Evolutionary conservation across 2,113 vertebrate species (phyloP), one percentile per base, ranked within the genome.

Genomic region (Perccottus glenii): DNA sequence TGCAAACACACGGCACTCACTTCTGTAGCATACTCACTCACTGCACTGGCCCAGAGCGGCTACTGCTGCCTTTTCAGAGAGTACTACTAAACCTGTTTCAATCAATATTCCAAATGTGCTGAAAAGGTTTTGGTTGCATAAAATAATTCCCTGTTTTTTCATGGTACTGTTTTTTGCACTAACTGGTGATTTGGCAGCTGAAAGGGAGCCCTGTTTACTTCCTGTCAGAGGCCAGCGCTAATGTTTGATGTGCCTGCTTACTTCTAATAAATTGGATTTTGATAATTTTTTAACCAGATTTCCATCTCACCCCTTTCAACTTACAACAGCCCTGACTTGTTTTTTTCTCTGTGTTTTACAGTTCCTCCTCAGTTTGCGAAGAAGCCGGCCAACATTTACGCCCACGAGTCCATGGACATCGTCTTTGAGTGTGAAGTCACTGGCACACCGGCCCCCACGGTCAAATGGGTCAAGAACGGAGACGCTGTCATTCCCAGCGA

Each of bases 381-480:
- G 87, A 89, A 89, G 4, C 98, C 98, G 0, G 58, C 80, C 11
- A 95, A 94, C 86, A 94, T 95, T 63, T 97, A 98, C 4, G 98
- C 98, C 60, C 94, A 94, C 0, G 98, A 99, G 75, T 98, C 97
- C 56, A 96, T 96, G 94, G 98, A 99, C 87, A 96, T 99, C 3
- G 33, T 97, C 60, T 98, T 99, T 43, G 94, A 98, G 86, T 99
- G 98, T 7, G 95, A 98, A 77, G 96, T 98, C 38, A 93, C 85
- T 0, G 98, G 97, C 3, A 94, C 93, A 1, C 98, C 98, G 0
- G 80, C 94, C 1, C 97, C 97, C 15, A 94, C 96, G 0, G 96
- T 99, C 69, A 98, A 96, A 69, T 99, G 98, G 98, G 92, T 99
- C 56, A 99, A 99, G 86, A 99, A 99, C 3, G 97, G 96, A 47